These are phyloP conservation scores for Hyphantria cunea DNA, from an alignment of 1,140 invertebrate genomes.

Conservation along the genomic window DNA sequence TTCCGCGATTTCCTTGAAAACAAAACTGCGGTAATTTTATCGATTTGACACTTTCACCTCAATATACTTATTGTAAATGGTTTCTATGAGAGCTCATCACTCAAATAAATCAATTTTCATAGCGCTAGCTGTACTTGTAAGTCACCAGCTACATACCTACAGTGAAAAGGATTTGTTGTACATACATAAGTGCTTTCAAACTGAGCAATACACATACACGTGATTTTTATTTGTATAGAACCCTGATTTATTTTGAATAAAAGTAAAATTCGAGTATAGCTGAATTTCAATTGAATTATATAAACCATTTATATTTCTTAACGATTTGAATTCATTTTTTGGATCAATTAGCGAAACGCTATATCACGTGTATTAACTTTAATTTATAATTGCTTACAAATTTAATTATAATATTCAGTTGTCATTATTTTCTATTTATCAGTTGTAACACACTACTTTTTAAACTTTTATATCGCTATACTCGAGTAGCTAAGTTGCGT, in stretches of 20 bases:
- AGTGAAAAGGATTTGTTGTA: not conserved
- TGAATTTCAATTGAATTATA: not conserved
- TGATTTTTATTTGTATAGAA: not conserved
- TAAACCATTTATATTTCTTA: not conserved
- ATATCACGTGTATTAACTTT: no score
- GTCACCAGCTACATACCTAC: constrained; percentile 26
- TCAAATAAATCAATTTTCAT: constrained; percentile 34
- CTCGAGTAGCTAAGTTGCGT: no score
- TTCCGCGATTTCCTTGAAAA: constrained; percentile 55
- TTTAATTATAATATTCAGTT: no score
- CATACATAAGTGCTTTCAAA: not conserved
- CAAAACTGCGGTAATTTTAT: constrained; percentile 83
- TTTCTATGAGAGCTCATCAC: constrained; percentile 43
- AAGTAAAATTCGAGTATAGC: no score
- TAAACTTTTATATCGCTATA: no score
- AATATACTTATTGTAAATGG: constrained; percentile 66
- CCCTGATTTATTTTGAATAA: no score
- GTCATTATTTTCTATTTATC: no score
- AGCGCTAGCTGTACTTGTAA: constrained; percentile 10
- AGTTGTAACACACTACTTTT: no score
- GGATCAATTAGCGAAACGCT: no score
- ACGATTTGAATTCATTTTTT: no score
- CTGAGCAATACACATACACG: constrained; percentile 3
- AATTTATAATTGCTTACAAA: no score
- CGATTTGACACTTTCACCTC: constrained; percentile 76